Conservation (phyloP, 2,113 vertebrate genomes). For the Bujurquina vittata region DNA sequence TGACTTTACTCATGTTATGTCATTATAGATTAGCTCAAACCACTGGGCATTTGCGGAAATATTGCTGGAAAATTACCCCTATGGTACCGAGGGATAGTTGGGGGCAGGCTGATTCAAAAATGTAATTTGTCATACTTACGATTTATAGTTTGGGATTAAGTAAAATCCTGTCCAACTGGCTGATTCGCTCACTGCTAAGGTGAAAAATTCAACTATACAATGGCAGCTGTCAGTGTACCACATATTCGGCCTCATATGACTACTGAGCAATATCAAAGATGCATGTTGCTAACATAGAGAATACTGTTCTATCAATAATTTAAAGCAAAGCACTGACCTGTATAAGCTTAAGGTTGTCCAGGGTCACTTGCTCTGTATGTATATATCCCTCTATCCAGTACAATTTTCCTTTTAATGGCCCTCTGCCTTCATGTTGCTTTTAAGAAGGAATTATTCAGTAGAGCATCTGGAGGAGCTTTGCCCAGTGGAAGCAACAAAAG, state of each 20-base stretch:
- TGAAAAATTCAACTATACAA: background rate
- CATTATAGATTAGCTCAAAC: constrained; percentile 47
- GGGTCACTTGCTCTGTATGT: background rate
- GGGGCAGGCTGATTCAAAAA: constrained; percentile 41
- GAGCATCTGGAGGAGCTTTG: constrained; percentile 1
- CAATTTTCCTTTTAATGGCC: background rate
- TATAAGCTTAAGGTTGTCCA: constrained; percentile 40
- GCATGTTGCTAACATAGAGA: constrained; percentile 15
- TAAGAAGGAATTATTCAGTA: constrained; percentile 19
- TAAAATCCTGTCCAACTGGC: background rate
- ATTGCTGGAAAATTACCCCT: constrained; percentile 58
- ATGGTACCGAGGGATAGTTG: constrained; percentile 1
- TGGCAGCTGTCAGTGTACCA: constrained; percentile 3
- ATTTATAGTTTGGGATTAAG: constrained; percentile 12
- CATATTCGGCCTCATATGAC: constrained; percentile 9
- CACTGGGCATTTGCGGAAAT: constrained; percentile 41
- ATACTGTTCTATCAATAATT: constrained; percentile 47
- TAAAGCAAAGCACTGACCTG: constrained; percentile 57
- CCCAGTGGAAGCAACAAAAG: background rate
- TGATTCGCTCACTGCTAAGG: background rate
- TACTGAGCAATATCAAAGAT: background rate
- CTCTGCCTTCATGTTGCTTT: background rate
- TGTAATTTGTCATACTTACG: constrained; percentile 45
- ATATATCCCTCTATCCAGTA: background rate
- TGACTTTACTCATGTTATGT: constrained; percentile 53